Base-by-base conservation (phyloP, 2,797 vertebrate genomes). In the Mallotus villosus region DNA sequence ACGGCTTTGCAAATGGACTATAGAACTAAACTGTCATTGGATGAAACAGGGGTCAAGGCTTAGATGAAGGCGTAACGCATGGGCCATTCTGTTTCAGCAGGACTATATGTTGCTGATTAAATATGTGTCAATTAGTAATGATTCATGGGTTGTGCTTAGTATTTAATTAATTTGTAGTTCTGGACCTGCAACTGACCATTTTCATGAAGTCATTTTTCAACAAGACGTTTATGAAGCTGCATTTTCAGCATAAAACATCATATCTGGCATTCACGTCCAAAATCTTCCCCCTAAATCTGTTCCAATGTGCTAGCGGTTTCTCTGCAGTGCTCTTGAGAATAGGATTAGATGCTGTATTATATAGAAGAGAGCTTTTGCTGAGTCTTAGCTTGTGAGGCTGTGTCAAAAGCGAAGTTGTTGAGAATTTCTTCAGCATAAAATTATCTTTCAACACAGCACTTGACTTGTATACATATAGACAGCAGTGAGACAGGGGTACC, bases 21-120 rank as follows among this genome's bases (percentile, higher is more conserved):
- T 69, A 61, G 4, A 70, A 68, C 27, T 78, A 24, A 66, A 71
- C 32, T 53, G 7, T 64, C 49, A 27, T 11, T 69, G 58, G 11
- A 73, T 67, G 32, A 61, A 6, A 24, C 29, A 19, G 19, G 29
- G 66, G 49, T 63, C n/a, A 51, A 22, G 53, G 63, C 4, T 41
- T 41, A 41, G 37, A 41, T 41, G 11, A 12, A 41, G n/a, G 17
- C 61, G n/a, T 4, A 5, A 21, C 5, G 27, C 57, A 34, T 49
- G 29, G 27, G 29, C 27, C 27, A n/a, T 19, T 24, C 22, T 22
- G 22, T 4, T 60, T 22, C 55, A 58, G 21, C 1, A 22, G 51
- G 17, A 17, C 19, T 17, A 53, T 24, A 24, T 24, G 11, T 60
- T 8, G 58, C 58, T 24, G 58, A 22, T 53, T 60, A 24, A 60